Evolutionary conservation across 2,113 vertebrate species (phyloP), one percentile per base, ranked within the genome.

Genomic region (Xiphorhynchus elegans): DNA sequence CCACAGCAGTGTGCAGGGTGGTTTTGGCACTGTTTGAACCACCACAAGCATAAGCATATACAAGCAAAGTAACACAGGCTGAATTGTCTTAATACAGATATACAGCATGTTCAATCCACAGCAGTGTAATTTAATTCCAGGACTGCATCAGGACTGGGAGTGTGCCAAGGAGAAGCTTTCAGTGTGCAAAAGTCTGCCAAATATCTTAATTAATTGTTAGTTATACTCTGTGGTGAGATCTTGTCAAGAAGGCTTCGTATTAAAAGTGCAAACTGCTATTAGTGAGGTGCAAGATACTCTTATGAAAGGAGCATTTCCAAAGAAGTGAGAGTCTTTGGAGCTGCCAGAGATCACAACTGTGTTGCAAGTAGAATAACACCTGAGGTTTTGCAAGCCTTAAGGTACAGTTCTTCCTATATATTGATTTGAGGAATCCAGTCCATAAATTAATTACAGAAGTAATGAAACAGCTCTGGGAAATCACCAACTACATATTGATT

Each of bases 151-250:
- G 13, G 11, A 63, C 21, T 72, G 66, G n/a, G 66, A 91, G 5
- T 5, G 13, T 46, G 84, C 75, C 69, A 76, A 64, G 56, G 44
- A 75, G 44, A 73, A 89, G 60, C 26, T 84, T 81, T 66, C 49
- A 62, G 64, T 5, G 21, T 60, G 62, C 39, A 50, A 67, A 62
- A 90, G n/a, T 64, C 62, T 85, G 82, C 79, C 84, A 90, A 93
- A 85, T 17, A 49, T 63, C 47, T 89, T 89, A 79, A 93, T 91
- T 95, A 92, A 92, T 84, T 83, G 72, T 73, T 86, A 76, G 52
- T 64, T 92, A 26, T 31, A 40, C 25, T 69, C 49, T 70, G 44
- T 0, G 0, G 47, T 40, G 40, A 92, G 72, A 70, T 79, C 53
- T 75, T 40, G 73, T 55, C 85, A 62, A 68, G 62, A 87, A 73